phyloP scores from a whole-genome alignment of 2,797 vertebrate genomes.

The Rhinophrynus dorsalis region DNA sequence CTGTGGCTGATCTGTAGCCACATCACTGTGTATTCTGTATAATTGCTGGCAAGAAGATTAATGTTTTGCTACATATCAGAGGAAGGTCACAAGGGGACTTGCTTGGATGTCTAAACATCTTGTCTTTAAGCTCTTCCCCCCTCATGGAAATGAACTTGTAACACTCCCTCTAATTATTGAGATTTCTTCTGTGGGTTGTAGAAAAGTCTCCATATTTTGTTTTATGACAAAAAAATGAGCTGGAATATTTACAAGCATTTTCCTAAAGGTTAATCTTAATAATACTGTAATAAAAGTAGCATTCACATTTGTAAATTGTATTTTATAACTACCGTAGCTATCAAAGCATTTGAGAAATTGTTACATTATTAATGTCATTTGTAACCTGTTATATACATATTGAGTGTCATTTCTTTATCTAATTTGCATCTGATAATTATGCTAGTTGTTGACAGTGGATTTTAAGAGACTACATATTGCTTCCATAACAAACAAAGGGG shows the following conservation, averaged over 20 bases:
- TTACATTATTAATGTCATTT: not conserved
- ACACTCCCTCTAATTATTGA: slow-evolving; percentile 79
- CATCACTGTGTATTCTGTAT: slow-evolving; percentile 93
- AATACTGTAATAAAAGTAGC: too few relatives aligned
- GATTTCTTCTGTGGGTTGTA: slow-evolving; percentile 53
- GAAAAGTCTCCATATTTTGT: slow-evolving; percentile 61
- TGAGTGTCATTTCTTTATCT: too few relatives aligned
- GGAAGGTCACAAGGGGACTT: slow-evolving; percentile 86
- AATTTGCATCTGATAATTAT: too few relatives aligned
- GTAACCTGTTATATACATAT: too few relatives aligned
- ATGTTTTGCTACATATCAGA: slow-evolving; percentile 99
- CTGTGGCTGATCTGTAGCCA: slow-evolving; percentile 77
- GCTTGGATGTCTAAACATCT: slow-evolving; percentile 89
- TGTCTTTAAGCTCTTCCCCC: slow-evolving; percentile 67
- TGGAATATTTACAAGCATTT: slow-evolving; percentile 26
- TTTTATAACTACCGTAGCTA: not conserved
- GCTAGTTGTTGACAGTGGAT: too few relatives aligned
- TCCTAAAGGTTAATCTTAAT: slow-evolving; percentile 14
- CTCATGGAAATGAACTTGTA: slow-evolving; percentile 66
- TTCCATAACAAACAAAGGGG: too few relatives aligned
- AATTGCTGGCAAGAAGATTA: slow-evolving; percentile 98
- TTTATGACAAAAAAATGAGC: slow-evolving; percentile 35
- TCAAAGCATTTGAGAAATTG: not conserved
- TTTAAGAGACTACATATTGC: too few relatives aligned
- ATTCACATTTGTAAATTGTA: not conserved